Evolutionary conservation across 2,888 invertebrate genomes (phyloP).

Genomic region (Arge pagana): DNA sequence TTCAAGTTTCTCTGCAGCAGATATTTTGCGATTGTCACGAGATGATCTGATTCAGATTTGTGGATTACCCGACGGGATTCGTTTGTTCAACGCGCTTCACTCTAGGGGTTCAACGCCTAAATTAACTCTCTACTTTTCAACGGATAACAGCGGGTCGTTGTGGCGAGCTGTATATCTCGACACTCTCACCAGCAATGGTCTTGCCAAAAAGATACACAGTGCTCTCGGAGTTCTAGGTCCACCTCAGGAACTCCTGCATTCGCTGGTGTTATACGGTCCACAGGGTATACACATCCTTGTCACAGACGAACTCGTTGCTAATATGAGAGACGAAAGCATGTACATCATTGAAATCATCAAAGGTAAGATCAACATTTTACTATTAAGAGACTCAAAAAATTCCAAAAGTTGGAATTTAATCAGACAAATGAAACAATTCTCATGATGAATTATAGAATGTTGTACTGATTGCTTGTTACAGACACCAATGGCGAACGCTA

Average conservation of each 20-base stretch:
- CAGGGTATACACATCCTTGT: slow-evolving; percentile 82
- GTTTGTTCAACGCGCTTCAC: slow-evolving; percentile 88
- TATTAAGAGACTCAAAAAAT: not conserved
- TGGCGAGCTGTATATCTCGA: slow-evolving; percentile 84
- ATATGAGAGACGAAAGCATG: slow-evolving; percentile 79
- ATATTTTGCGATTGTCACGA: slow-evolving; percentile 84
- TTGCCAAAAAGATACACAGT: slow-evolving; percentile 49
- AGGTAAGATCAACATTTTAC: slow-evolving; percentile 48
- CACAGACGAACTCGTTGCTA: slow-evolving; percentile 83
- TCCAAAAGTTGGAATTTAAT: slow-evolving; percentile 12
- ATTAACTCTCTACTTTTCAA: slow-evolving; percentile 81
- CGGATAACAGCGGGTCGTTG: slow-evolving; percentile 65
- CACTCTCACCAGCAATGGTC: slow-evolving; percentile 47
- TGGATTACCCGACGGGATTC: slow-evolving; percentile 91
- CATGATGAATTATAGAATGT: not conserved
- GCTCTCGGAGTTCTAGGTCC: slow-evolving; percentile 46
- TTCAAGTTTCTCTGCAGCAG: slow-evolving; percentile 84
- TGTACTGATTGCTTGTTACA: slow-evolving; percentile 29
- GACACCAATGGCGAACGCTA: slow-evolving; percentile 50
- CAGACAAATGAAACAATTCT: not conserved
- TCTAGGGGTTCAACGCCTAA: slow-evolving; percentile 77
- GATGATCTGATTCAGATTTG: slow-evolving; percentile 95
- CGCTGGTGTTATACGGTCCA: slow-evolving; percentile 79
- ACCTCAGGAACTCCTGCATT: slow-evolving; percentile 44
- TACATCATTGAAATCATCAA: slow-evolving; percentile 67